Evolutionary conservation across 1,140 invertebrate species (phyloP).

Genomic region (Cheumatopsyche charites): DNA sequence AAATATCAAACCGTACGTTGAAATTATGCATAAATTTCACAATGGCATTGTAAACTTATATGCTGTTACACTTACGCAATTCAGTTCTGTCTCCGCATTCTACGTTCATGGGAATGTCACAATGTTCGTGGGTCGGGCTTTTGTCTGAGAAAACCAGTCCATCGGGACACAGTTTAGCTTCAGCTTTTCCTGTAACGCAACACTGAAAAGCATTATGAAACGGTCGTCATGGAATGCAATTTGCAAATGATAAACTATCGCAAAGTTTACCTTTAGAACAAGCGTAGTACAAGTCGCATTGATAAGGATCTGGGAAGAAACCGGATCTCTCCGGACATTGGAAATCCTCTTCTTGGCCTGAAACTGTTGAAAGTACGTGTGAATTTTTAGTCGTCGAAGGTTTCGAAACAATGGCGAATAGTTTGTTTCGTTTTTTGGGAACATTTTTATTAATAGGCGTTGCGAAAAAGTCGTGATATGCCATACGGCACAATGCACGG

Average conservation of each 20-base stretch:
- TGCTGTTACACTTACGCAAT: slow-evolving; percentile 70
- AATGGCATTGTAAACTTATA: too few species aligned
- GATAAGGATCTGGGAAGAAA: slow-evolving; percentile 75
- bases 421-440: not conserved
- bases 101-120: slow-evolving; percentile 80
- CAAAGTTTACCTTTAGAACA: slow-evolving; percentile 67
- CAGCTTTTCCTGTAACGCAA: slow-evolving; percentile 58
- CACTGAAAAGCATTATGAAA: not conserved
- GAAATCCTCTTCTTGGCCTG: slow-evolving; percentile 62
- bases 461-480: slow-evolving; percentile 32
- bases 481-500: not conserved
- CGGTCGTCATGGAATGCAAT: too few species aligned
- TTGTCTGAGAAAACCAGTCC: slow-evolving; percentile 81
- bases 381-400: not conserved
- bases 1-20: slow-evolving; percentile 47
- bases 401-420: not conserved
- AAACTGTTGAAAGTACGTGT: slow-evolving; percentile 52
- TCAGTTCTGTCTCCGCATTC: slow-evolving; percentile 76
- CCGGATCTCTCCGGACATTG: slow-evolving; percentile 77
- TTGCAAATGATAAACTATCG: too few species aligned
- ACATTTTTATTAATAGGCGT: not conserved
- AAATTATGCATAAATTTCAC: too few species aligned
- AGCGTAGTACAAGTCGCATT: slow-evolving; percentile 84
- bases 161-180: slow-evolving; percentile 79
- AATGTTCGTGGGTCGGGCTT: slow-evolving; percentile 74